phyloP scores from a whole-genome alignment of 2,888 invertebrate genomes.

The Drosophila antonietae region DNA sequence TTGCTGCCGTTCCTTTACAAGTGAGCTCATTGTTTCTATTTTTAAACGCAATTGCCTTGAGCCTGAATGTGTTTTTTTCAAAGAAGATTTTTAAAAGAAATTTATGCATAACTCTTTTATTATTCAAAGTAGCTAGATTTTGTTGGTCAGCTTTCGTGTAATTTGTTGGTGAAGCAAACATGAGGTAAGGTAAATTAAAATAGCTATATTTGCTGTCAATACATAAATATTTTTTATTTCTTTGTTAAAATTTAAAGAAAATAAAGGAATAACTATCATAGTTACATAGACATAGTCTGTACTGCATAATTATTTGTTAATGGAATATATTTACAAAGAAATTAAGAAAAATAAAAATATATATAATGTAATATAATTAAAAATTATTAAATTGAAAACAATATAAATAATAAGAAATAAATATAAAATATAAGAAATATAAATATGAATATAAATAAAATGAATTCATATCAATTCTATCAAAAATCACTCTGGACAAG shows the following conservation, averaged over 20 bases:
- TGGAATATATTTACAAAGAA: neutral
- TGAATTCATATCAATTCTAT: no score
- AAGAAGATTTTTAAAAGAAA: neutral
- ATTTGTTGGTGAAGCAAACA: neutral
- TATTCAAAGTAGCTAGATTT: neutral
- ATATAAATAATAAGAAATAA: no score
- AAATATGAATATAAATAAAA: no score
- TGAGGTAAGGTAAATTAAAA: neutral
- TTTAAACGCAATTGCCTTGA: slow-evolving; percentile 4
- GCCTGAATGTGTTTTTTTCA: neutral
- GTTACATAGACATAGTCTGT: neutral
- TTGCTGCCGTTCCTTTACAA: neutral
- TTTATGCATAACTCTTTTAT: neutral
- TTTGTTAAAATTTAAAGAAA: neutral
- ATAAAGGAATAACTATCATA: neutral
- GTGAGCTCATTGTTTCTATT: neutral
- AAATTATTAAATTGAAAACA: neutral
- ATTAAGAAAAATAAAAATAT: neutral
- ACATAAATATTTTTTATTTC: neutral
- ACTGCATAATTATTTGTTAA: neutral
- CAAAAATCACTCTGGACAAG: no score
- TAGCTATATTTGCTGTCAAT: neutral
- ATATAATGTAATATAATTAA: neutral
- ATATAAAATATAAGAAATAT: no score
- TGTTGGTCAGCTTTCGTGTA: neutral